Base-by-base conservation (phyloP, 2,888 invertebrate genomes). In the Acanthoscelides obtectus region DNA sequence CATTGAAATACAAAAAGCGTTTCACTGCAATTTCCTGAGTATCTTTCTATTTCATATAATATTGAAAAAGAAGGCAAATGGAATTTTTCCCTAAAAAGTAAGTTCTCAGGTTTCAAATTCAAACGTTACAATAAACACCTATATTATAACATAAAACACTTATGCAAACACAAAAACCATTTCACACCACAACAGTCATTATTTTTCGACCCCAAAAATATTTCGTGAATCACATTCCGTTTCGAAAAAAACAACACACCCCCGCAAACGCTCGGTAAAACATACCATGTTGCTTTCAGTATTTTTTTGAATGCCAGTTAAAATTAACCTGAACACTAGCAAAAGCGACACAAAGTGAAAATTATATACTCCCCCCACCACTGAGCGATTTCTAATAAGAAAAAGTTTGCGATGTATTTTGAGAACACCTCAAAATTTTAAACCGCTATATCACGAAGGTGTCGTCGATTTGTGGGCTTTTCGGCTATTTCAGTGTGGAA, bases 341-440 rank as follows among this genome's bases (percentile, higher is more conserved):
- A 69, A 70, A 72, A 71, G 74, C 70, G 68, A 68, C 71, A 71
- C 72, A 73, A 77, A 75, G 75, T 74, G 69, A 72, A 63, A 69
- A 75, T 75, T 76, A 75, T 78, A 78, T 78, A 78, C 75, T 76
- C 75, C 78, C 76, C 77, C 78, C 75, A 77, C 76, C 74, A 20
- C 66, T 69, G 21, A 17, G 64, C 67, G 66, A 65, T 69, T 70
- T 72, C 73, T 63, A 69, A 72, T 70, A 69, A 73, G 76, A 76
- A 76, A 76, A 76, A 76, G 74, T 69, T 76, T 73, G 76, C 72
- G 73, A 73, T 73, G 73, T 76, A 76, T 76, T 76, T 76, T 76
- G 70, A 74, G 76, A 74, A 72, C 70, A 71, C 72, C 70, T 69
- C 63, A 45, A 45, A 71, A 25, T 74, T 75, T 74, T 74, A 76